Evolutionary conservation across 2,797 vertebrate species (phyloP).

Genomic region (Coendou prehensilis): DNA sequence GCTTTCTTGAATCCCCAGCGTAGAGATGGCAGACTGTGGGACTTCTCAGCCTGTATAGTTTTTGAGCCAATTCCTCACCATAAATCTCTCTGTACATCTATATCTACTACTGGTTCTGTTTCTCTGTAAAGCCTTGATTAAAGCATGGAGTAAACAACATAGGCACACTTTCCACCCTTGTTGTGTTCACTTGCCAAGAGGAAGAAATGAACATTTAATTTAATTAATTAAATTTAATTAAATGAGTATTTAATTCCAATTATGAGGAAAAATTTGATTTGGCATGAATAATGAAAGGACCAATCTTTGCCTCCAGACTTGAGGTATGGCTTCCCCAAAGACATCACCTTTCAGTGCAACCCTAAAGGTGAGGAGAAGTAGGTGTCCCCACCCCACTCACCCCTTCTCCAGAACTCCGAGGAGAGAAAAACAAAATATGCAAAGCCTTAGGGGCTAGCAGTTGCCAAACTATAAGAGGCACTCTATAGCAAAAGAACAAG

Average conservation of each 20-base stretch:
- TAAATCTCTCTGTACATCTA: neutral
- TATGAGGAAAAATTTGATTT: neutral
- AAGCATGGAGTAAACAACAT: neutral
- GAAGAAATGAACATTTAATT: neutral
- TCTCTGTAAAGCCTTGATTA: neutral
- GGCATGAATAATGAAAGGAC: neutral
- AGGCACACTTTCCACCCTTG: neutral
- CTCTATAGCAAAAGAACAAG: neutral
- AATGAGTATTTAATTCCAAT: neutral
- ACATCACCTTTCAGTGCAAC: neutral
- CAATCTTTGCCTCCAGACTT: neutral
- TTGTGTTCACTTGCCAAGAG: neutral
- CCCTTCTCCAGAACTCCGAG: neutral
- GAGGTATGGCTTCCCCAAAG: neutral
- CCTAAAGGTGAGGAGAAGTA: neutral
- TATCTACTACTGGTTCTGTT: neutral
- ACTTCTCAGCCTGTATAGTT: neutral
- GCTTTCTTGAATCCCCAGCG: neutral
- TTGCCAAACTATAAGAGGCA: too few relatives aligned
- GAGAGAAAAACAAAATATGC: neutral
- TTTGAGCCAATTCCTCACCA: neutral
- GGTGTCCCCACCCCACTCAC: too few relatives aligned
- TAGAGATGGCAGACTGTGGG: neutral
- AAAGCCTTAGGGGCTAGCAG: neutral
- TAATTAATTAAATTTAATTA: neutral